These are phyloP conservation scores for Anas capensis DNA, from an alignment of 2,797 vertebrate genomes.

Conservation along the genomic window DNA sequence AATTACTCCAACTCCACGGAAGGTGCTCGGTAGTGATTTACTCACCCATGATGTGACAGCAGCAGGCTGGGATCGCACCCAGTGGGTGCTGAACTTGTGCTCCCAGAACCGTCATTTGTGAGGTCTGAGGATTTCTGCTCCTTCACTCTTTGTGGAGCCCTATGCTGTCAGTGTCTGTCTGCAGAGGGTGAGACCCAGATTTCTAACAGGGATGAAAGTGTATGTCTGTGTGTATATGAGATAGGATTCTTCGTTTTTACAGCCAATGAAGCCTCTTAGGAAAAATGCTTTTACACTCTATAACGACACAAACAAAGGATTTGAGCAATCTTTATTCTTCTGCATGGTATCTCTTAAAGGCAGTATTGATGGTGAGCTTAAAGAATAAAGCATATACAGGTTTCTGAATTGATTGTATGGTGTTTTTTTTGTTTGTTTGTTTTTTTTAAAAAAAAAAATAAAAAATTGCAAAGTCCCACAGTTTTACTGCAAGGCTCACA, in stretches of 20 bases:
- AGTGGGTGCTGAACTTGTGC: accelerated
- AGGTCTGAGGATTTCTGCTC: background rate
- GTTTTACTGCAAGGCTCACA: background rate
- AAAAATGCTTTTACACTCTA: background rate
- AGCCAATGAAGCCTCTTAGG: background rate
- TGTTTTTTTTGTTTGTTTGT: too few relatives aligned
- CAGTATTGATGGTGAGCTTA: background rate
- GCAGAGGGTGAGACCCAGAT: background rate
- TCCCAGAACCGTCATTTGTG: accelerated
- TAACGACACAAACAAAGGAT: background rate
- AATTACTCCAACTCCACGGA: background rate
- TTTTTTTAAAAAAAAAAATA: too few relatives aligned
- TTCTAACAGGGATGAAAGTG: background rate
- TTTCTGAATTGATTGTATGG: background rate
- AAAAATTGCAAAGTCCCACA: background rate
- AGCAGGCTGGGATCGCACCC: background rate
- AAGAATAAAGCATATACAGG: background rate
- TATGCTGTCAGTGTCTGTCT: accelerated
- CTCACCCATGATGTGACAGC: background rate
- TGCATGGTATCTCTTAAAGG: background rate
- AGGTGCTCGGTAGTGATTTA: background rate
- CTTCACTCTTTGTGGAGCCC: background rate
- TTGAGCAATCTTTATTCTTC: background rate
- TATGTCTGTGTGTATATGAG: background rate
- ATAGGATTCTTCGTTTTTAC: background rate